phyloP scores from a whole-genome alignment of 2,888 invertebrate species.

The Pachymerium ferrugineum region DNA sequence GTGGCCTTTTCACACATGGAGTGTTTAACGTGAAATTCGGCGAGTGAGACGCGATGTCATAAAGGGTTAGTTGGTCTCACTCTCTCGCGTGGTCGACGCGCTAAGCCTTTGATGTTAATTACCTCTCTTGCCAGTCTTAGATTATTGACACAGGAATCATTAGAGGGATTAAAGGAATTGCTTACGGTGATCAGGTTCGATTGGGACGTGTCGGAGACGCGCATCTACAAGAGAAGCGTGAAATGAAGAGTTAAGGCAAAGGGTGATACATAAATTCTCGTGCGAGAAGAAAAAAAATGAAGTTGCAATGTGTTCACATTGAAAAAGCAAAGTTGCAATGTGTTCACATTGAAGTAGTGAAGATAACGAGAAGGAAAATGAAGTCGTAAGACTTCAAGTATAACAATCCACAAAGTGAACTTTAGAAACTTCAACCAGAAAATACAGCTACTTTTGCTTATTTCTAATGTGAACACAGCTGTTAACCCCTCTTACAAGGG shows the following conservation, averaged over 20 bases:
- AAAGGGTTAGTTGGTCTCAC: conserved; percentile 1
- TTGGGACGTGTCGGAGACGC: neutral
- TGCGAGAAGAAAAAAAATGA: too few species aligned
- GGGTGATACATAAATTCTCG: too few species aligned
- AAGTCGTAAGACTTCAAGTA: too few species aligned
- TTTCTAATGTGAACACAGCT: too few species aligned
- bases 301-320: too few species aligned
- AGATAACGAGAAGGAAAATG: too few species aligned
- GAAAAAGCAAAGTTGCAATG: too few species aligned
- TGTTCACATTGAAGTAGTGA: too few species aligned
- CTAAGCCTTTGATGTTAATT: conserved; percentile 29
- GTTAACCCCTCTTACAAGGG: too few species aligned
- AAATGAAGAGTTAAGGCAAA: conserved; percentile 16
- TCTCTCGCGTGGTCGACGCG: conserved; percentile 6
- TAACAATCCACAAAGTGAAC: too few species aligned
- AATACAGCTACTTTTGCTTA: too few species aligned
- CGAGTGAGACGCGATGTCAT: neutral
- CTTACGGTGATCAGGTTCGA: conserved; percentile 11
- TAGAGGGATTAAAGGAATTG: conserved; percentile 17
- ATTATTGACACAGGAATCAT: conserved; percentile 31
- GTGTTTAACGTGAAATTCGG: neutral
- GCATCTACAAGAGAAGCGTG: conserved; percentile 13
- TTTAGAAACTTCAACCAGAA: too few species aligned
- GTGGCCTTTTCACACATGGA: neutral
- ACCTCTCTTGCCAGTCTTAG: conserved; percentile 18